A percentile compares a stretch with the other conserved stretches of the same genome.
These are phyloP conservation scores for Cephalotes varians DNA, from an alignment of 2,888 invertebrate genomes.

Conservation along the genomic window DNA sequence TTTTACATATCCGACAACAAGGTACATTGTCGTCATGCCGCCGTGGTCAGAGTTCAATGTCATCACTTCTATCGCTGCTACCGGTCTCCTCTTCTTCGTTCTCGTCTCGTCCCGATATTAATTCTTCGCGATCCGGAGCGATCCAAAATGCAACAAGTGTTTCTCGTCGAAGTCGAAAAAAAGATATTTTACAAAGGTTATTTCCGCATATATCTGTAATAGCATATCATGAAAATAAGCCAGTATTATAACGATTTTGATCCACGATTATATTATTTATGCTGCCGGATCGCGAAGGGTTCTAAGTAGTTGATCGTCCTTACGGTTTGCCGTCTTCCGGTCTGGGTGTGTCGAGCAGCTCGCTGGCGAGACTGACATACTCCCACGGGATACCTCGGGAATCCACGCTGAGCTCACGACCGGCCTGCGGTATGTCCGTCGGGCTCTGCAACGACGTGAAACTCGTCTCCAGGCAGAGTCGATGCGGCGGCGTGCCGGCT, in stretches of 20 bases:
- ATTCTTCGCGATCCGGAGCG: constrained; percentile 13
- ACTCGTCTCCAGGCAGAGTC: constrained; percentile 91
- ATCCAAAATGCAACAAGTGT: not conserved
- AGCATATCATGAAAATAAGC: no score
- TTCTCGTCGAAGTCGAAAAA: not conserved
- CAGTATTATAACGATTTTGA: not conserved
- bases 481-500: constrained; percentile 82
- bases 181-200: not conserved
- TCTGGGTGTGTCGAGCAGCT: constrained; percentile 81
- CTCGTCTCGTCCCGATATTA: not conserved
- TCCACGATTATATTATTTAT: not conserved
- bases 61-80: constrained; percentile 24
- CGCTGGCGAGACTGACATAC: constrained; percentile 85
- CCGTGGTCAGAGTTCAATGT: not conserved
- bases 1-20: not conserved
- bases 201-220: not conserved
- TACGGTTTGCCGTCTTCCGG: constrained; percentile 81
- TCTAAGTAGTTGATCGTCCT: constrained; percentile 67
- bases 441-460: constrained; percentile 90
- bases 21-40: not conserved
- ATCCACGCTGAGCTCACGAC: constrained; percentile 84
- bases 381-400: constrained; percentile 86
- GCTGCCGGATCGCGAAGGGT: constrained; percentile 4
- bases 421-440: constrained; percentile 82
- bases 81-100: constrained; percentile 27